Base-by-base conservation (phyloP, 2,113 vertebrate genomes). In the Lathamus discolor region DNA sequence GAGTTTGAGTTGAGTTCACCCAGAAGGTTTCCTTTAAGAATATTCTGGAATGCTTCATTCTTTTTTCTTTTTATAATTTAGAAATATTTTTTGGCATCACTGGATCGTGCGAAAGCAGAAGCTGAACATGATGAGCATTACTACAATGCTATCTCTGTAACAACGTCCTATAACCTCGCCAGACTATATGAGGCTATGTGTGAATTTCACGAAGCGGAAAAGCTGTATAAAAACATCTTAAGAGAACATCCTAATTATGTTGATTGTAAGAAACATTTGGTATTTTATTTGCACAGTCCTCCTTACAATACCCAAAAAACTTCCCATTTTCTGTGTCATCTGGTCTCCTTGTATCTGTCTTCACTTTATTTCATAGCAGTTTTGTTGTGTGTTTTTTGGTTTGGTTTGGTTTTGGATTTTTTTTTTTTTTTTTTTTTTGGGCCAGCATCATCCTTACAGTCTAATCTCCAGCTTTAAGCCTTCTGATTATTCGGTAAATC, bases 161-260 rank as follows among this genome's bases (percentile, higher is more conserved):
- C 99, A 90, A 99, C 99, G 0, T 99, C 99, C 41, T 99, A 99
- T 96, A 99, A 99, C 95, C 98, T 99, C 96, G 99, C 99, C 84
- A 98, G 99, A 51, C 98, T 99, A 3, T 99, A 99, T 13, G 99
- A 99, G 96, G 99, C 99, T 4, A 99, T 99, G 99, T 99, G 99
- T 95, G 99, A 99, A 98, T 99, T 99, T 92, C 99, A 99, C 1
- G 99, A 99, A 96, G 99, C 99, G 1, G 99, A 99, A 96, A 99
- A 99, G 92, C 98, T 99, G 37, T 99, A 99, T 97, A 99, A 99
- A 98, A 99, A 99, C 97, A 99, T 99, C 93, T 96, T 99, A 96
- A 98, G 99, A 88, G 99, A 99, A 84, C 99, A 99, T 98, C 99
- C 99, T 5, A 99, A 99, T 98, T 99, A 99, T 1, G 99, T 99